Percentiles rank a stretch among this genome's conserved stretches.
Evolutionary conservation across 2,113 vertebrate species (phyloP).

Genomic region (Pandion haliaetus): DNA sequence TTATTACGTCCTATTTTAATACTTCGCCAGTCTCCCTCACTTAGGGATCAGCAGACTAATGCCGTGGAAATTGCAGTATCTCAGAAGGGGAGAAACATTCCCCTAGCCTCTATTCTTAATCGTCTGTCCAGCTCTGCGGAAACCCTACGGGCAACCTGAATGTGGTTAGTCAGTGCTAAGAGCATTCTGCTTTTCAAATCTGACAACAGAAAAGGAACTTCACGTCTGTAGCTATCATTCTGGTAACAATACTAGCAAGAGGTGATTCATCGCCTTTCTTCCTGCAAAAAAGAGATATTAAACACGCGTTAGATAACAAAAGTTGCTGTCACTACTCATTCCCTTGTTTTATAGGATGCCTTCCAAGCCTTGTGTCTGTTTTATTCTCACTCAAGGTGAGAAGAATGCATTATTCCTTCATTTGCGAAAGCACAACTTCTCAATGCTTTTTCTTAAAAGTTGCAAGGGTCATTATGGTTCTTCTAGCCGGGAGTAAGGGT

Average conservation of each 20-base stretch:
- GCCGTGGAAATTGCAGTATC: not conserved
- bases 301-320: not conserved
- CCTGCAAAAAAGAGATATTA: not conserved
- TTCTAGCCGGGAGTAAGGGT: not conserved
- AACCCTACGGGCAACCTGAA: not conserved
- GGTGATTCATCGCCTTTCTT: not conserved
- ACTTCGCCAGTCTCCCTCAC: not conserved
- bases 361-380: not conserved
- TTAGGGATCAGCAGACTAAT: not conserved
- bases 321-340: not conserved
- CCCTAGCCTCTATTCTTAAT: not conserved
- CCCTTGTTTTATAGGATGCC: not conserved
- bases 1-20: not conserved
- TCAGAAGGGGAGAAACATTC: too few species aligned
- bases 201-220: not conserved
- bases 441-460: not conserved
- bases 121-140: not conserved
- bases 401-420: not conserved
- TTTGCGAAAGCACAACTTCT: not conserved
- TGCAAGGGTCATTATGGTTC: not conserved
- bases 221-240: not conserved
- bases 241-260: not conserved
- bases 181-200: not conserved
- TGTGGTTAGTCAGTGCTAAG: not conserved
- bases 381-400: not conserved